A percentile compares a stretch with the other conserved stretches of the same genome.
Evolutionary conservation across 2,113 vertebrate species (phyloP).

Genomic region (Microcebus griseorufus): DNA sequence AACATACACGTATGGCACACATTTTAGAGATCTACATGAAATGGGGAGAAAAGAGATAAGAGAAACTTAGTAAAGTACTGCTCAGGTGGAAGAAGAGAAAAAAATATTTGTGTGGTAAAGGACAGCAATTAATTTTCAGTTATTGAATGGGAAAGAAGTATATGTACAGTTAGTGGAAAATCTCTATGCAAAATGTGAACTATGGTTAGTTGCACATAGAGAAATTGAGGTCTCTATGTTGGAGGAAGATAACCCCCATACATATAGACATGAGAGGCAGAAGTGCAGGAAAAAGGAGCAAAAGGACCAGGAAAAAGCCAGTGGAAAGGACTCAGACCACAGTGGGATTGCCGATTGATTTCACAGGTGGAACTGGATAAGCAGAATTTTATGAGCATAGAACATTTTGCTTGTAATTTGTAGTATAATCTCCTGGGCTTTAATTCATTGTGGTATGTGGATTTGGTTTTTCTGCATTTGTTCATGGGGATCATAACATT

Average conservation of each 20-base stretch:
- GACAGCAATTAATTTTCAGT: not conserved
- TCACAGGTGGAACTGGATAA: not conserved
- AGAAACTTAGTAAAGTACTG: not conserved
- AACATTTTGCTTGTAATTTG: not conserved
- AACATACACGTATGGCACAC: not conserved
- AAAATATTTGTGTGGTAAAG: not conserved
- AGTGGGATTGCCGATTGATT: not conserved
- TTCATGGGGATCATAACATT: not conserved
- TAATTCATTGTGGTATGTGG: slow-evolving; percentile 24
- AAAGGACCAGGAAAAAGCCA: not conserved
- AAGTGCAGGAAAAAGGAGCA: not conserved
- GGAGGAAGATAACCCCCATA: not conserved
- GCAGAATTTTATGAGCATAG: not conserved
- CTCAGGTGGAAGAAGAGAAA: not conserved
- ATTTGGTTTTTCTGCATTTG: not conserved
- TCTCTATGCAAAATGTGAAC: not conserved
- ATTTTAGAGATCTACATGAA: not conserved
- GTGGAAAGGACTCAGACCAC: not conserved
- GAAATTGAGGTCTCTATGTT: slow-evolving; percentile 8
- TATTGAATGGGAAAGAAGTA: not conserved
- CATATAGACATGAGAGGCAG: not conserved
- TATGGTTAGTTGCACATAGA: not conserved
- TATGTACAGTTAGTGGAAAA: not conserved
- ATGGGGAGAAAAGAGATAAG: not conserved
- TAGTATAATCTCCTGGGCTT: not conserved